phyloP scores from a whole-genome alignment of 2,888 invertebrate genomes.

The Epistrophe eligans region DNA sequence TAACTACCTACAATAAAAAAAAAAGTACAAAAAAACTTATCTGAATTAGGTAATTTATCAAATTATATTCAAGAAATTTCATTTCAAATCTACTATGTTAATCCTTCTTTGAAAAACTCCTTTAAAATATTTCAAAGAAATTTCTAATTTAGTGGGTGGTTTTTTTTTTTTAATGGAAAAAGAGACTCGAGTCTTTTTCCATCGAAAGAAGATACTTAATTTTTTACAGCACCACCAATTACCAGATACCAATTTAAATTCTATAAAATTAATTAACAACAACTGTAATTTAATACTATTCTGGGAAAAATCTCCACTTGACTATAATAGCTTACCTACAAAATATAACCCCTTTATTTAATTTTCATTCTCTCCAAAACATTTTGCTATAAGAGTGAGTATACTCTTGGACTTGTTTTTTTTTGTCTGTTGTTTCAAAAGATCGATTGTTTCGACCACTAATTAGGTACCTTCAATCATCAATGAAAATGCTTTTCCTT shows the following conservation, averaged over 20 bases:
- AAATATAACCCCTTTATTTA: background rate
- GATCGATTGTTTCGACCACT: slow-evolving; percentile 66
- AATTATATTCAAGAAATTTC: background rate
- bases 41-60: too few relatives aligned
- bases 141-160: background rate
- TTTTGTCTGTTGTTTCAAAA: background rate
- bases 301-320: background rate
- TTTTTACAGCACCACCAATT: slow-evolving; percentile 13
- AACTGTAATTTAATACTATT: slow-evolving; percentile 12
- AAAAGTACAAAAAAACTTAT: too few relatives aligned
- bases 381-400: background rate
- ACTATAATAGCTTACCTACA: too few relatives aligned
- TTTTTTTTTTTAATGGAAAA: background rate
- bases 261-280: slow-evolving; percentile 19
- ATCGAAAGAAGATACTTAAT: background rate
- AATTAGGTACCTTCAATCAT: slow-evolving; percentile 66
- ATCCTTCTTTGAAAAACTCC: too few relatives aligned
- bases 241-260: slow-evolving; percentile 4
- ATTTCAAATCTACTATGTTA: too few relatives aligned
- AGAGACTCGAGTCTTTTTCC: background rate
- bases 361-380: background rate
- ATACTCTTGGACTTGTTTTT: slow-evolving; percentile 34
- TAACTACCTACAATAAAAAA: too few relatives aligned
- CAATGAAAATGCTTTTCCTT: slow-evolving; percentile 65
- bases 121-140: background rate